These are phyloP conservation scores for Butastur rufipennis DNA, from an alignment of 2,113 vertebrate species.

Conservation along the genomic window DNA sequence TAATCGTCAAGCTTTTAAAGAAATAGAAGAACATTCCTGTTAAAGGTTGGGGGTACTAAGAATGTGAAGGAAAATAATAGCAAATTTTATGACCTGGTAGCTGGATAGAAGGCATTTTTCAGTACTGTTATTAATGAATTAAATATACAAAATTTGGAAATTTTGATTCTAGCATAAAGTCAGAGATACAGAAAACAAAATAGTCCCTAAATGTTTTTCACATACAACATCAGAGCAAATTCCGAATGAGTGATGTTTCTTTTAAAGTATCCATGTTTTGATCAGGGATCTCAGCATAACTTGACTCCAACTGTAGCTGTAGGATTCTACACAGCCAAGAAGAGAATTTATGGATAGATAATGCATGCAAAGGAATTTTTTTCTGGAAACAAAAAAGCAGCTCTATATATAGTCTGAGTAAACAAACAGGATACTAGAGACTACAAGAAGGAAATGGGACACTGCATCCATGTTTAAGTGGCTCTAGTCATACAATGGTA, in stretches of 20 bases:
- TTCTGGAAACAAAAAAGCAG: not conserved
- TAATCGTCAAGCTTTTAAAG: not conserved
- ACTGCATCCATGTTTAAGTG: not conserved
- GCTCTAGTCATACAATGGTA: fast-evolving
- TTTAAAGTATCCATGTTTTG: not conserved
- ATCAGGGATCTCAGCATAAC: not conserved
- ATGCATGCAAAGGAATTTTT: not conserved
- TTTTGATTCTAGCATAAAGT: not conserved
- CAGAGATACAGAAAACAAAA: not conserved
- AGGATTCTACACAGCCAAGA: not conserved
- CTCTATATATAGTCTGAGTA: not conserved
- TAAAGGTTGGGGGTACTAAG: not conserved
- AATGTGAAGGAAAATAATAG: not conserved
- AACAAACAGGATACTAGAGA: not conserved
- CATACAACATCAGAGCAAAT: not conserved
- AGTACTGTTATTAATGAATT: not conserved
- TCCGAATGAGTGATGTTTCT: not conserved
- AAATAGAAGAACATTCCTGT: not conserved
- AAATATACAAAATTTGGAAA: not conserved
- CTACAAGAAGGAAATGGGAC: not conserved
- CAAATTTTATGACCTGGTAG: not conserved
- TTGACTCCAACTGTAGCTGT: not conserved
- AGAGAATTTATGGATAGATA: not conserved
- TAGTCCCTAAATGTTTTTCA: not conserved
- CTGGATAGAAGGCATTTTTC: not conserved